Evolutionary conservation across 2,888 invertebrate species (phyloP).

Genomic region (Rhingia rostrata): DNA sequence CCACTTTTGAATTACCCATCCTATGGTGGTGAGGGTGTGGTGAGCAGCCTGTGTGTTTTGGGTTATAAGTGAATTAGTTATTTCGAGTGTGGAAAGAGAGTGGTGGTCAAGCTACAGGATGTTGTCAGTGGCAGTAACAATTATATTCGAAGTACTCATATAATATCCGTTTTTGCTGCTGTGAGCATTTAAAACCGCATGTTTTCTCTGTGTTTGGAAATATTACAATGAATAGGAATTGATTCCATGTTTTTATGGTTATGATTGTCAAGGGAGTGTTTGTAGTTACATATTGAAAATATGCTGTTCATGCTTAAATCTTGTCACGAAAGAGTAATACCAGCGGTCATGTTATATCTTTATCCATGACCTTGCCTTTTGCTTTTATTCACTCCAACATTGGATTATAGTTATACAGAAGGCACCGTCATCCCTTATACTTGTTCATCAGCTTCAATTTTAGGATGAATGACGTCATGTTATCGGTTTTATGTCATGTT

Average conservation of each 20-base stretch:
- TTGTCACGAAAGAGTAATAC: no score
- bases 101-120: neutral
- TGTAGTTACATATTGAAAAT: neutral
- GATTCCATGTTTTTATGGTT: neutral
- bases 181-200: neutral
- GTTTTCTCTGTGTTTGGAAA: neutral
- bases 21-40: constrained; percentile 3
- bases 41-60: neutral
- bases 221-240: neutral
- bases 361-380: no score
- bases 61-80: constrained; percentile 24
- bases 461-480: no score
- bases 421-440: no score
- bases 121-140: constrained; percentile 7
- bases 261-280: neutral
- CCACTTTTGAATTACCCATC: constrained; percentile 23
- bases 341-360: no score
- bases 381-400: no score
- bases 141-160: constrained; percentile 3
- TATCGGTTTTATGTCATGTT: neutral
- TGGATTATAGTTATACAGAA: no score
- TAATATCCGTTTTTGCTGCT: neutral
- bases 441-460: no score
- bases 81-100: neutral
- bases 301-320: no score